A percentile compares a stretch with the other conserved stretches of the same genome.
Evolutionary conservation across 2,888 invertebrate species (phyloP).

Genomic region (Thymelicus sylvestris): DNA sequence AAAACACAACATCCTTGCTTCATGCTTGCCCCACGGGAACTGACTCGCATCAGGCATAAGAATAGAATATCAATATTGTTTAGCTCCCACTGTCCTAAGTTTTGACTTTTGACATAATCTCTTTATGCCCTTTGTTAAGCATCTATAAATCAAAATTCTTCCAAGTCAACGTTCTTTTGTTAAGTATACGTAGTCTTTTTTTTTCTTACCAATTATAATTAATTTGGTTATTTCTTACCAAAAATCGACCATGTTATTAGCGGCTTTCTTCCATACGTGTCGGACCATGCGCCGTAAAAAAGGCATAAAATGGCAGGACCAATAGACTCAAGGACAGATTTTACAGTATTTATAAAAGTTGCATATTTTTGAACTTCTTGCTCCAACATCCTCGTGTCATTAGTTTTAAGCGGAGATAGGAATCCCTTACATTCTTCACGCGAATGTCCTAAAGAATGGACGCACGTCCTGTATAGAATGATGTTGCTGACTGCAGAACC

Average conservation of each 20-base stretch:
- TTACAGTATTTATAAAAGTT: constrained; percentile 71
- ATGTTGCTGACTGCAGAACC: constrained; percentile 86
- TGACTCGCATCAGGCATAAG: too few relatives aligned
- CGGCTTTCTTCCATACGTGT: constrained; percentile 90
- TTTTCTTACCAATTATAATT: too few relatives aligned
- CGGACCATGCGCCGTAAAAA: constrained; percentile 93
- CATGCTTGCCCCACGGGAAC: too few relatives aligned
- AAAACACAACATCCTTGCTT: too few relatives aligned
- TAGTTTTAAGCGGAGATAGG: constrained; percentile 69
- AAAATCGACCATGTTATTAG: constrained; percentile 86
- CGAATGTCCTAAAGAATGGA: constrained; percentile 80
- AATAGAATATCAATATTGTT: too few relatives aligned
- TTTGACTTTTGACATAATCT: too few relatives aligned
- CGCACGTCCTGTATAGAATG: constrained; percentile 88
- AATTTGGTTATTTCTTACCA: constrained; percentile 71
- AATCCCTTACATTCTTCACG: constrained; percentile 84
- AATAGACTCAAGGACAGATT: constrained; percentile 84
- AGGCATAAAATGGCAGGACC: constrained; percentile 88
- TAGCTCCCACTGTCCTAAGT: too few relatives aligned
- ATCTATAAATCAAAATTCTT: too few relatives aligned
- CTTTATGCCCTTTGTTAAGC: too few relatives aligned
- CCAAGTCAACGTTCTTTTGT: too few relatives aligned
- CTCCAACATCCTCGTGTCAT: constrained; percentile 73
- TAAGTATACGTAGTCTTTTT: too few relatives aligned
- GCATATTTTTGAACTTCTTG: constrained; percentile 86